Base-by-base conservation (phyloP, 1,140 invertebrate genomes). In the Drosophila bocqueti region DNA sequence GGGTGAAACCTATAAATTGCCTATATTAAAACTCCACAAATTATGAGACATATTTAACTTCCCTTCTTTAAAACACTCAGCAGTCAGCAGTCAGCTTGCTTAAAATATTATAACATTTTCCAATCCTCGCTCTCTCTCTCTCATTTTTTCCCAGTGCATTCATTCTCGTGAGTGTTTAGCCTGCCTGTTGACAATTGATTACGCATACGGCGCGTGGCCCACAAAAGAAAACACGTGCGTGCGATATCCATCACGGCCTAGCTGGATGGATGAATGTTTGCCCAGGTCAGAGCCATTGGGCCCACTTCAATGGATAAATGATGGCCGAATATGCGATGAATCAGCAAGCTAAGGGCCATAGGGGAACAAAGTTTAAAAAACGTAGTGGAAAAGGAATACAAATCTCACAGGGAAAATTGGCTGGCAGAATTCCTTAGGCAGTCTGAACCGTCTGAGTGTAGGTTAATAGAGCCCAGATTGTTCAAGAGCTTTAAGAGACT, bases 141-240 rank as follows among this genome's bases (percentile, higher is more conserved):
- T 9, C 4, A 26, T 4, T 57, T 64, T 40, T 8, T 5, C 26
- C 0, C 26, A 3, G 63, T 65, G 40, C 29, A 62, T 36, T 13
- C 29, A 45, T 43, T 64, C 50, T 75, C 15, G 49, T 43, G 31
- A 59, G 43, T 76, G 57, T 66, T 60, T 47, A 61, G 40, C 21
- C 46, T 38, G 64, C 45, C 63, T 77, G 75, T 79, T 71, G 66
- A 78, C 74, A 79, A 78, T 79, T 77, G 66, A 77, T 79, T 79
- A 78, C 65, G 65, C 75, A 78, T 77, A 69, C 74, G 73, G 49
- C 58, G n/a, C 31, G 76, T 77, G 76, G 64, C 16, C 63, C 38
- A 11, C 18, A 38, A 24, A 54, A 43, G 43, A 43, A 42, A 68
- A 68, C 63, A 58, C 61, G 63, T 67, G 52, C 61, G 24, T 67